Conservation (phyloP, 1,140 invertebrate species). For the Microplitis demolitor region DNA sequence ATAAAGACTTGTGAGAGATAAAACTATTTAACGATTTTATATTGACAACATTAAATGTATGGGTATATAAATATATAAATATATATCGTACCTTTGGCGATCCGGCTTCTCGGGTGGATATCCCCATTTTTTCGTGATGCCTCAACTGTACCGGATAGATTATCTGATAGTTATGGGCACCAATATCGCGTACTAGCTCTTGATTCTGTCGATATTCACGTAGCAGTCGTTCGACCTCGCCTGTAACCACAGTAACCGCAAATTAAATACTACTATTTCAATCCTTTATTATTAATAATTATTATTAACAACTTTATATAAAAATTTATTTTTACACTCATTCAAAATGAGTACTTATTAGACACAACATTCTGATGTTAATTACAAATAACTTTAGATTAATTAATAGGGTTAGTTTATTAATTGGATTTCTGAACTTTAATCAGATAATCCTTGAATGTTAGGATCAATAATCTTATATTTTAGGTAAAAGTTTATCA, state of each 20-base stretch:
- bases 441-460: no score
- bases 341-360: no score
- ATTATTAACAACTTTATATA: no score
- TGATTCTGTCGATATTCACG: conserved; percentile 89
- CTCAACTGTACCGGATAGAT: conserved; percentile 92
- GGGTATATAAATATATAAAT: neutral
- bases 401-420: no score
- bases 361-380: no score
- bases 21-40: neutral
- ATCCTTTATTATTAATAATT: neutral
- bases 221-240: conserved; percentile 85
- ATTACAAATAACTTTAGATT: no score
- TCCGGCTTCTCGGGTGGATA: conserved; percentile 85
- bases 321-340: no score
- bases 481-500: no score
- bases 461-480: no score
- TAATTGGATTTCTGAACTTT: no score
- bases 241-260: conserved; percentile 60
- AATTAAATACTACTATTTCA: conserved; percentile 3
- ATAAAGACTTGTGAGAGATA: neutral
- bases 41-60: neutral
- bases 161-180: conserved; percentile 89
- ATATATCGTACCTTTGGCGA: conserved; percentile 72
- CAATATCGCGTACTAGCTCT: conserved; percentile 87
- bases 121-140: conserved; percentile 94